Evolutionary conservation across 2,797 vertebrate species (phyloP).

Genomic region (Melanotaenia trifasciata): DNA sequence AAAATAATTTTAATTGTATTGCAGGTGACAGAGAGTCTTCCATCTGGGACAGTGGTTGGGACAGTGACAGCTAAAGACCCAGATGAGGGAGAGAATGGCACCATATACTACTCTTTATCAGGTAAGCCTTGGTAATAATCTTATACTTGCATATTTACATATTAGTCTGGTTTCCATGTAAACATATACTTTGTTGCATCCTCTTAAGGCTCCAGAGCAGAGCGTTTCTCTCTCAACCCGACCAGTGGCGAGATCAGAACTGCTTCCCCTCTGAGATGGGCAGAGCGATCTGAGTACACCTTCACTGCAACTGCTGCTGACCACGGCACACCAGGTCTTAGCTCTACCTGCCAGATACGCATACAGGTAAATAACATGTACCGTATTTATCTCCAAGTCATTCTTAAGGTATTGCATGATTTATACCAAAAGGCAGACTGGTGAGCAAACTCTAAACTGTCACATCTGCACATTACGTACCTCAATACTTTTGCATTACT

Average conservation of each 20-base stretch:
- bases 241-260: slow-evolving; percentile 89
- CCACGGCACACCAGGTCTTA: slow-evolving; percentile 84
- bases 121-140: slow-evolving; percentile 74
- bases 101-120: slow-evolving; percentile 89
- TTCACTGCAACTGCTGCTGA: slow-evolving; percentile 89
- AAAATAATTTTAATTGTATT: neutral
- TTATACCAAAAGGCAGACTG: slow-evolving; percentile 24
- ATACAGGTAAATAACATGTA: slow-evolving; percentile 85
- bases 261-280: slow-evolving; percentile 81
- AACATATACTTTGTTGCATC: neutral
- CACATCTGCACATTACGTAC: slow-evolving; percentile 40
- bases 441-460: slow-evolving; percentile 25
- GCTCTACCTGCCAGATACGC: slow-evolving; percentile 84
- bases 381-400: slow-evolving; percentile 8
- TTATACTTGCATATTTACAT: neutral
- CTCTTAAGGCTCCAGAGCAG: slow-evolving; percentile 86
- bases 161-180: neutral
- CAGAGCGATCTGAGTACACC: slow-evolving; percentile 88
- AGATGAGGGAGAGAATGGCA: slow-evolving; percentile 96
- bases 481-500: slow-evolving; percentile 57
- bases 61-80: slow-evolving; percentile 92
- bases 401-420: neutral
- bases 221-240: slow-evolving; percentile 90
- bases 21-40: slow-evolving; percentile 91
- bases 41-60: slow-evolving; percentile 87